phyloP scores from a whole-genome alignment of 2,888 invertebrate species.

The Steromphala cineraria region DNA sequence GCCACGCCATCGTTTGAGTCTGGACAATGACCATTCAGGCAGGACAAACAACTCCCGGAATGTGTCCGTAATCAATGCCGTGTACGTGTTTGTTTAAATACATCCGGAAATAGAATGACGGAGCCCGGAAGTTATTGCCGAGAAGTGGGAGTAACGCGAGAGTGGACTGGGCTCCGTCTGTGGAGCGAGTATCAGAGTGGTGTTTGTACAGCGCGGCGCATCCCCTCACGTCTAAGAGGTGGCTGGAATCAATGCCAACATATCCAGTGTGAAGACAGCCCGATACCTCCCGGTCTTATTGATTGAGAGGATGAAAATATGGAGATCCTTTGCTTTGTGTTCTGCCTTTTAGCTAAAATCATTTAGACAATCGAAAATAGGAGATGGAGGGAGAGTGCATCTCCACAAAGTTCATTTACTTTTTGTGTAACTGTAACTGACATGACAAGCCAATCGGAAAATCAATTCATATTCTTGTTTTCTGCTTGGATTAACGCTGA shows the following conservation, averaged over 20 bases:
- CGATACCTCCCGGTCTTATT: background rate
- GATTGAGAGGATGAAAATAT: slow-evolving; percentile 6
- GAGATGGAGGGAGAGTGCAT: slow-evolving; percentile 1
- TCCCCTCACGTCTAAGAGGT: background rate
- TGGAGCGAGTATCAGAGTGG: background rate
- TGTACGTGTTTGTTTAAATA: slow-evolving; percentile 1
- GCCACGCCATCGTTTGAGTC: no score
- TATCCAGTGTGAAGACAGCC: background rate
- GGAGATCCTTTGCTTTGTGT: background rate
- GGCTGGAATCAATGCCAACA: background rate
- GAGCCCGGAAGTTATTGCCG: slow-evolving; percentile 5
- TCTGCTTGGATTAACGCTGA: background rate
- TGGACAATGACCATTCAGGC: background rate
- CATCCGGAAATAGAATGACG: slow-evolving; percentile 17
- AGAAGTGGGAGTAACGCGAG: background rate
- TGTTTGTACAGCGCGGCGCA: background rate
- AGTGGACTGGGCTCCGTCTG: background rate
- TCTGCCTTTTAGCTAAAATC: background rate
- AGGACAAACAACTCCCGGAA: background rate
- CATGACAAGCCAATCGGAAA: background rate
- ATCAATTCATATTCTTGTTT: slow-evolving; percentile 1
- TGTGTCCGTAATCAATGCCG: background rate
- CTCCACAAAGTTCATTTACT: background rate
- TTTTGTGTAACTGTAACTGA: background rate
- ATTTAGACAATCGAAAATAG: slow-evolving; percentile 9